phyloP scores from a whole-genome alignment of 1,140 invertebrate species.

The Drosophila malerkotliana region DNA sequence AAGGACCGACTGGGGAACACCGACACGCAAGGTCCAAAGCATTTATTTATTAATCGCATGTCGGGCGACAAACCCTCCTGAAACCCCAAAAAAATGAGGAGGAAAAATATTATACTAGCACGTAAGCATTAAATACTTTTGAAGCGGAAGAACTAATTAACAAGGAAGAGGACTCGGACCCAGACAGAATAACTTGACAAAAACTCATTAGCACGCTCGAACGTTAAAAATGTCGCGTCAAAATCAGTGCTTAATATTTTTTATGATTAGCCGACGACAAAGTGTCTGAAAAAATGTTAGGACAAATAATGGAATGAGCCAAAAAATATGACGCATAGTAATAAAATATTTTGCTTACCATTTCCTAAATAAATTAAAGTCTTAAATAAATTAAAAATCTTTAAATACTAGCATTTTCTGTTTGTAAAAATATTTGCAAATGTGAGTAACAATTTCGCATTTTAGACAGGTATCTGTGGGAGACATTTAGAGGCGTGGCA shows the following conservation, averaged over 20 bases:
- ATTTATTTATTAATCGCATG: conserved; percentile 83
- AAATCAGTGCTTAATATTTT: conserved; percentile 82
- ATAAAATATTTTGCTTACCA: not conserved
- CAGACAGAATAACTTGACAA: conserved; percentile 55
- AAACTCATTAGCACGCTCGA: conserved; percentile 81
- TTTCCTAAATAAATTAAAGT: not conserved
- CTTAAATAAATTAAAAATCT: not conserved
- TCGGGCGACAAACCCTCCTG: conserved; percentile 36
- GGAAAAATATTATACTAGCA: conserved; percentile 59
- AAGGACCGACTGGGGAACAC: conserved; percentile 51
- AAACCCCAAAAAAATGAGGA: conserved; percentile 29
- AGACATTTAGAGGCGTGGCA: conserved; percentile 2
- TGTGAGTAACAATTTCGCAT: conserved; percentile 1
- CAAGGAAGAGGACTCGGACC: conserved; percentile 47
- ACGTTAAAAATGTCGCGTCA: conserved; percentile 82
- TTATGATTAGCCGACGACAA: conserved; percentile 63
- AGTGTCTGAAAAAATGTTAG: conserved; percentile 14
- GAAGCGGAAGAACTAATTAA: conserved; percentile 81
- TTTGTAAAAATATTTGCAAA: not conserved
- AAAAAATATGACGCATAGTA: conserved; percentile 9
- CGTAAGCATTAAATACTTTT: conserved; percentile 81
- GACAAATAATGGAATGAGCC: not conserved
- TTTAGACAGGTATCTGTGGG: conserved; percentile 38
- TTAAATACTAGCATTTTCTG: not conserved
- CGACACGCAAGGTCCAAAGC: conserved; percentile 61